Evolutionary conservation across 2,113 vertebrate species (phyloP), one percentile per base, ranked within the genome.

Genomic region (Seriola quinqueradiata): DNA sequence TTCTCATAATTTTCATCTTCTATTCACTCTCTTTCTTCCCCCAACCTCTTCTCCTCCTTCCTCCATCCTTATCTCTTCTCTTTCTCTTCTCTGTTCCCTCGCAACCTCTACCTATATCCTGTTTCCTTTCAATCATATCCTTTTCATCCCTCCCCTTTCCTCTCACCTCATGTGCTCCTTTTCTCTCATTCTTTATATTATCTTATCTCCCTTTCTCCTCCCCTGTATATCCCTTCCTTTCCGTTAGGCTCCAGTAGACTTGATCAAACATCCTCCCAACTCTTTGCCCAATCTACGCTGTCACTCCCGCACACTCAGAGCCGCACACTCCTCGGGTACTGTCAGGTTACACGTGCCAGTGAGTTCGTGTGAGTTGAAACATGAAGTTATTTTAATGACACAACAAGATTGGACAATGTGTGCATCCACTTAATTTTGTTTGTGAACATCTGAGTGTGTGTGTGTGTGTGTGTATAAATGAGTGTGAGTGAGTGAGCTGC

Each of bases 381-480:
- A 59, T 48, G 10, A 34, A 14, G 28, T 50, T 28, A 40, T 81
- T 66, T 28, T 66, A 81, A 67, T n/a, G 61, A 38, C 42, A 50
- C 40, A 67, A 54, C 21, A 54, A 54, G 34, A 40, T 28, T 36
- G 70, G 52, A 48, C 11, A 19, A 9, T 34, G 46, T 25, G 36
- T 44, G 55, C 14, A 48, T 54, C 50, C 7, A 54, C 50, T n/a
- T 52, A 52, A 50, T 23, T 55, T 50, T 70, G 3, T 28, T 28
- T 54, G 4, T 21, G 16, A 21, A 2, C 17, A 52, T 52, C 48
- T 52, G 48, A 6, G 16, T 34, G 44, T 63, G 25, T 50, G 34
- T 60, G n/a, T 52, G 70, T 74, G 64, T 42, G n/a, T 66, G n/a
- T 55, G 50, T 46, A 60, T 52, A 54, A 36, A 40, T 73, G 50